These are phyloP conservation scores for Lycaon pictus DNA, from an alignment of 2,113 vertebrate species.

Conservation along the genomic window DNA sequence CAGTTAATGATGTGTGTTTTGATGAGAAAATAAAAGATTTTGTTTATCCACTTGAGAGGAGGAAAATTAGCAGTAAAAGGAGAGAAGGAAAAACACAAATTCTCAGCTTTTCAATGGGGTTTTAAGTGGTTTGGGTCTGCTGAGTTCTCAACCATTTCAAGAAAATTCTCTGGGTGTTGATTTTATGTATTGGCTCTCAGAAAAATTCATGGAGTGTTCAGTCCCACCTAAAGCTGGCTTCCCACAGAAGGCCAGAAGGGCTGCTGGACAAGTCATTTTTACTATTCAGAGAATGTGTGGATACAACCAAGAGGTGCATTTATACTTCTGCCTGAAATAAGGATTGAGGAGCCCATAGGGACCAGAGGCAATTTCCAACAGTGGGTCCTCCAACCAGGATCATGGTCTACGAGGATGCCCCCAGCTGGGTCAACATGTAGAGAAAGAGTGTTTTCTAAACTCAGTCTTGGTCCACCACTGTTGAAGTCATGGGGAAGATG, in stretches of 20 bases:
- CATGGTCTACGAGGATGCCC: background rate
- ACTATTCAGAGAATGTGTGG: slow-evolving; percentile 18
- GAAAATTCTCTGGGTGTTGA: slow-evolving; percentile 79
- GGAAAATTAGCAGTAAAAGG: slow-evolving; percentile 80
- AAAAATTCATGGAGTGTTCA: slow-evolving; percentile 74
- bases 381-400: background rate
- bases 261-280: slow-evolving; percentile 37
- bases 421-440: background rate
- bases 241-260: slow-evolving; percentile 26
- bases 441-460: background rate
- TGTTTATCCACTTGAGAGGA: slow-evolving; percentile 81
- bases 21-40: slow-evolving; percentile 87
- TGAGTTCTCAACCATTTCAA: slow-evolving; percentile 67
- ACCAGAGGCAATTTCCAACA: background rate
- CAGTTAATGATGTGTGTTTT: slow-evolving; percentile 89
- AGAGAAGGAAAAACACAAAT: slow-evolving; percentile 80
- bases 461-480: background rate
- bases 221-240: slow-evolving; percentile 16
- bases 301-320: slow-evolving; percentile 29
- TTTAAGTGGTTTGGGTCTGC: slow-evolving; percentile 81
- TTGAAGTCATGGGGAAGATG: background rate
- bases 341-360: background rate
- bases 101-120: slow-evolving; percentile 82
- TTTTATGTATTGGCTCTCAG: slow-evolving; percentile 81
- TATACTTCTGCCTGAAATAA: background rate